Percentiles rank a stretch among this genome's conserved stretches.
Conservation (phyloP, 2,113 vertebrate species). For the Ailuropoda melanoleuca region DNA sequence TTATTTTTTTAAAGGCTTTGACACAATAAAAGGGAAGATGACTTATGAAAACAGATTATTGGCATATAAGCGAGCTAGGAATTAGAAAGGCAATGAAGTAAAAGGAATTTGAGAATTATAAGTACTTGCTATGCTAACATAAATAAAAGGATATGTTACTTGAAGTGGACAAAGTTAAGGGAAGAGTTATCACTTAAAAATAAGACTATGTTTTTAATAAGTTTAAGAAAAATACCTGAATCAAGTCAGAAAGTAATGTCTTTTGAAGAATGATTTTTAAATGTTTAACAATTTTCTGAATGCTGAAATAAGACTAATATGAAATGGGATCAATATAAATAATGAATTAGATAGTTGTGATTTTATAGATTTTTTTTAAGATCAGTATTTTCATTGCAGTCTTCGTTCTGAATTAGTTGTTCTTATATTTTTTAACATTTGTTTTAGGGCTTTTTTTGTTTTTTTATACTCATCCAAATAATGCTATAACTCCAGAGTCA, state of each 20-base stretch:
- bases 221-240: neutral
- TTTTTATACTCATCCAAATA: neutral
- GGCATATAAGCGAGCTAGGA: constrained; percentile 12
- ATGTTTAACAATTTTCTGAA: constrained; percentile 14
- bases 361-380: constrained; percentile 45
- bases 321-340: constrained; percentile 26
- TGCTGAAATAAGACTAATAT: neutral
- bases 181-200: neutral
- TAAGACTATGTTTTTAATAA: neutral
- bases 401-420: neutral
- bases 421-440: constrained; percentile 11
- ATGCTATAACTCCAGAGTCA: neutral
- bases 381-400: constrained; percentile 37
- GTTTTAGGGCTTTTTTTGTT: neutral
- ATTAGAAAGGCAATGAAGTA: neutral
- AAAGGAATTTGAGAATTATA: neutral
- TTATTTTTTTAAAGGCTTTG: constrained; percentile 42
- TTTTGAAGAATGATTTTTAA: constrained; percentile 48
- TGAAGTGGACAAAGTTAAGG: neutral
- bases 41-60: constrained; percentile 28
- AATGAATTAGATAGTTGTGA: neutral
- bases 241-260: neutral
- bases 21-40: neutral
- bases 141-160: neutral
- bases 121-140: neutral